Conservation (phyloP, 1,140 invertebrate genomes). For the Brachionus manjavacas region DNA sequence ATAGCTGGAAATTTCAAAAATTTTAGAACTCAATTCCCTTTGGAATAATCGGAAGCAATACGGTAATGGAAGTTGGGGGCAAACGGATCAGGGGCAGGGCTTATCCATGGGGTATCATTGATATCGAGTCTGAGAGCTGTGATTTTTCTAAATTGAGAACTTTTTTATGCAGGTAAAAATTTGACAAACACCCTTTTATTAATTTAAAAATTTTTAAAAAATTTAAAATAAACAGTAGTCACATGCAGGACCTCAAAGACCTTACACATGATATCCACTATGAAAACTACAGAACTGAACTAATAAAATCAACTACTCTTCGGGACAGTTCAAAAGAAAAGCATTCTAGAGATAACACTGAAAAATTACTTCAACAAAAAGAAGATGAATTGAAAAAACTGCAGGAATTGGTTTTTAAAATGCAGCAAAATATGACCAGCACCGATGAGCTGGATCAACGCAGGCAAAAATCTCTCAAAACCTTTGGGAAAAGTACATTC, state of each 20-base stretch:
- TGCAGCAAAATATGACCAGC: slow-evolving; percentile 13
- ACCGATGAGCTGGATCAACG: background rate
- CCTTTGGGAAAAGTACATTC: slow-evolving; percentile 9
- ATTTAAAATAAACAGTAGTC: slow-evolving; percentile 49
- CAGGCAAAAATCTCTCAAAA: background rate
- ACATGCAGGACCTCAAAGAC: slow-evolving; percentile 59
- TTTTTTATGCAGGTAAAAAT: slow-evolving; percentile 15
- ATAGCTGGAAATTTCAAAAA: background rate
- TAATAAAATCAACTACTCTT: slow-evolving; percentile 5
- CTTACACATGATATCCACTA: slow-evolving; percentile 57
- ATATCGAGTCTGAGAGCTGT: slow-evolving; percentile 57
- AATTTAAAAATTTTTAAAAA: background rate
- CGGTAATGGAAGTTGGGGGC: slow-evolving; percentile 75
- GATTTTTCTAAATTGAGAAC: slow-evolving; percentile 30
- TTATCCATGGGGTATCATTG: slow-evolving; percentile 96
- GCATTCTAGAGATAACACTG: background rate
- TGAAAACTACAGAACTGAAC: slow-evolving; percentile 55
- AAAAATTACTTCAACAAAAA: slow-evolving; percentile 34
- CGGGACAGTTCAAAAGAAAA: background rate
- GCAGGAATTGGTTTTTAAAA: slow-evolving; percentile 1
- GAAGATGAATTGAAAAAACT: slow-evolving; percentile 22
- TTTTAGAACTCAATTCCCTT: slow-evolving; percentile 67
- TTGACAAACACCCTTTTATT: background rate
- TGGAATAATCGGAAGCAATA: slow-evolving; percentile 89
- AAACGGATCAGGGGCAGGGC: slow-evolving; percentile 63